Base-by-base conservation (phyloP, 2,113 vertebrate genomes). In the Mus pahari region DNA sequence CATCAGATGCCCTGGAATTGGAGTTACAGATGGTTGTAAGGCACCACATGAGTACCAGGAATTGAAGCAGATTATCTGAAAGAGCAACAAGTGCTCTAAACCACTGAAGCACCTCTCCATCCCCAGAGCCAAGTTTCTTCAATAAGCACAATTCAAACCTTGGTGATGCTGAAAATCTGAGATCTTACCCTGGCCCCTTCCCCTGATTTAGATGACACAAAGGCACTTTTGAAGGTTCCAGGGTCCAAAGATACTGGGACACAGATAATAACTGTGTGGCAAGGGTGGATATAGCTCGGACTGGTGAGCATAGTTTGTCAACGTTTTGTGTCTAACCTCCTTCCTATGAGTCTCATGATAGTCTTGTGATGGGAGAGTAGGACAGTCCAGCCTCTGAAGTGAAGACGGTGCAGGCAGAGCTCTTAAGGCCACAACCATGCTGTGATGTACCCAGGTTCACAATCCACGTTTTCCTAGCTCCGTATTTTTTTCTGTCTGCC, bases 61-160 rank as follows among this genome's bases (percentile, higher is more conserved):
- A 55, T 26, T 2, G 1, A 39, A 16, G 36, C 55, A 82, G 55
- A 36, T 60, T 3, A 36, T 39, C 79, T 82, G 55, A 24, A 82
- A 39, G 79, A 60, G 36, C 53, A 60, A 16, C 53, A 60, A 39
- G 53, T 7, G 6, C 22, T 60, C 55, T n/a, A 39, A 39, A 58
- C 9, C 20, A 39, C 8, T 60, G 53, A 60, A 6, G 53, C 33
- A n/a, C 13, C 20, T 58, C 53, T 81, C 53, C 20, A n/a, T 55
- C 20, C 55, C 22, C 7, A 55, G 28, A 68, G 58, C 66, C 79
- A 89, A 45, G 31, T 42, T 81, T 82, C 89, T 95, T 60, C 81
- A 89, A 70, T 39, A 91, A 95, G 60, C 74, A 92, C 48, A 39
- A 71, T 94, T 78, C 81, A 93, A 86, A 89, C 58, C 55, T 20